Percentiles rank a stretch among this genome's conserved stretches.
Conservation (phyloP, 2,113 vertebrate species). For the Chionodraco myersi region DNA sequence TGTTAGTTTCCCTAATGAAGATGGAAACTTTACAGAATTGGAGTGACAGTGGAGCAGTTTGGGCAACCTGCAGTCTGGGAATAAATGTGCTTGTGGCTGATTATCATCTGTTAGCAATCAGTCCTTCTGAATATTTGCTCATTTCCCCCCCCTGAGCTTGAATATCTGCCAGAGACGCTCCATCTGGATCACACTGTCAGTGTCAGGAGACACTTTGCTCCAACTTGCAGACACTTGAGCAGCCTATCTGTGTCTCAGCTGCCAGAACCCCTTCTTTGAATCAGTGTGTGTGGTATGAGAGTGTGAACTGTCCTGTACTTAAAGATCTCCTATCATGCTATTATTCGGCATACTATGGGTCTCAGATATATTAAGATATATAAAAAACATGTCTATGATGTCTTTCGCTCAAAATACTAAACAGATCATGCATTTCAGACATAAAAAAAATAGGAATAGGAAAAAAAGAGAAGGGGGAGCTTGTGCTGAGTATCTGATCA, state of each 20-base stretch:
- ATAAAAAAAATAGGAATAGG: no score
- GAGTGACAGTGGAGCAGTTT: constrained; percentile 51
- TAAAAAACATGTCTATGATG: no score
- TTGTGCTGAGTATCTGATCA: no score
- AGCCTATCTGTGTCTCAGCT: constrained; percentile 37
- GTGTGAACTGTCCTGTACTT: constrained; percentile 3
- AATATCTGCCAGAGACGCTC: constrained; percentile 57
- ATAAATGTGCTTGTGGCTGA: constrained; percentile 53
- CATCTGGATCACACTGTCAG: constrained; percentile 65
- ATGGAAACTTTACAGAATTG: constrained; percentile 54
- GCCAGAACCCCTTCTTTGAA: constrained; percentile 33
- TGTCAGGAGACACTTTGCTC: constrained; percentile 55
- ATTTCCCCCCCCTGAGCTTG: constrained; percentile 50
- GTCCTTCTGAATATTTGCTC: constrained; percentile 65
- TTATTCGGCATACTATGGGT: no score
- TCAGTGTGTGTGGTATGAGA: constrained; percentile 2
- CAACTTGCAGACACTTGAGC: constrained; percentile 38
- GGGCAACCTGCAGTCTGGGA: constrained; percentile 58
- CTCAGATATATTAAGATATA: no score
- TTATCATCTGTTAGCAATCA: constrained; percentile 72
- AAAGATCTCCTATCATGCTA: no score
- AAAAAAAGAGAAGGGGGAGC: no score
- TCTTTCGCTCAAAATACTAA: no score
- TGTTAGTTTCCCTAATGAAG: constrained; percentile 41
- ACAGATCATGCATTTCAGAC: no score